Conservation (phyloP, 2,113 vertebrate species). For the Erythrolamprus reginae region DNA sequence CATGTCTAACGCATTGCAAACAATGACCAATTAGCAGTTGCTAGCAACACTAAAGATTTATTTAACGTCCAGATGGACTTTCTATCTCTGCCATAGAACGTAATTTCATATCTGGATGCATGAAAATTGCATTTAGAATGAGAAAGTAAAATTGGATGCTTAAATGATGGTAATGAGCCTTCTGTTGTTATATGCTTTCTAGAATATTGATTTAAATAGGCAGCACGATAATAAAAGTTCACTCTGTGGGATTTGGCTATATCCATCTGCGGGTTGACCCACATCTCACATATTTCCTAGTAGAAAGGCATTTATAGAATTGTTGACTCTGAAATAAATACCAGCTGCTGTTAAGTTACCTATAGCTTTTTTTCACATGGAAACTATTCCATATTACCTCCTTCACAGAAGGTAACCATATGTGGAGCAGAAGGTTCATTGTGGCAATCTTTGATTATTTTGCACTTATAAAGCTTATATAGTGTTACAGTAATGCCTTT, state of each 20-base stretch:
- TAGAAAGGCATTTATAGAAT: slow-evolving; percentile 21
- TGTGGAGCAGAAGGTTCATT: slow-evolving; percentile 25
- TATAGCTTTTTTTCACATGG: slow-evolving; percentile 33
- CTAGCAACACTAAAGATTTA: not conserved
- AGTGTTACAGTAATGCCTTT: not conserved
- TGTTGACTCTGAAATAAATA: not conserved
- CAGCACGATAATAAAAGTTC: not conserved
- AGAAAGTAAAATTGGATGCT: not conserved
- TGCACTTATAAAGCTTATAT: not conserved
- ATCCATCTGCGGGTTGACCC: not conserved
- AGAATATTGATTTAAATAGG: not conserved
- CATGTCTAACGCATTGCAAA: not conserved
- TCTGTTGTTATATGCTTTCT: not conserved
- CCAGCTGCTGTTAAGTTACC: slow-evolving; percentile 17
- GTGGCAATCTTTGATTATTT: not conserved
- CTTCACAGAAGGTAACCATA: not conserved
- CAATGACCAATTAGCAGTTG: not conserved
- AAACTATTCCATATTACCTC: slow-evolving; percentile 13
- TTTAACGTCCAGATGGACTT: not conserved
- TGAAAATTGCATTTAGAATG: not conserved
- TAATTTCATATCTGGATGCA: not conserved
- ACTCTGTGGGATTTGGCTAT: not conserved
- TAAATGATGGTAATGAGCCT: not conserved
- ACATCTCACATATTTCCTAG: not conserved
- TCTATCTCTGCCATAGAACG: not conserved